Conservation (phyloP, 2,888 invertebrate genomes). For the Pachydiplax longipennis region DNA sequence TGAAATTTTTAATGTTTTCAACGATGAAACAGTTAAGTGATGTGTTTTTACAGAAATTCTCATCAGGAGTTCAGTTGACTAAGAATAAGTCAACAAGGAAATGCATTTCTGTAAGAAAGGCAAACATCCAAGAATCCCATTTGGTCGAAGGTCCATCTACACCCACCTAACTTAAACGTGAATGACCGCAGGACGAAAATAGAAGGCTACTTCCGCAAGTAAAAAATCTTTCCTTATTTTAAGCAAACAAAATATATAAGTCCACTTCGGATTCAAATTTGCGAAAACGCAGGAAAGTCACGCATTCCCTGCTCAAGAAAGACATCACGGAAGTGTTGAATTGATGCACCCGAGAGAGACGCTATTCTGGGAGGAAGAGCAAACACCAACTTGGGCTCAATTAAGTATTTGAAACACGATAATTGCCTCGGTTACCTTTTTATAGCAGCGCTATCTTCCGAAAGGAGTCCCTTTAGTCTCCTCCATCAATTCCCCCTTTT, state of each 20-base stretch:
- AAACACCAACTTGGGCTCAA: conserved; percentile 8
- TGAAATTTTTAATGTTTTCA: no score
- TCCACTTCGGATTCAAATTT: background rate
- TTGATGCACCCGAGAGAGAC: no score
- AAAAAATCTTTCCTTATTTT: background rate
- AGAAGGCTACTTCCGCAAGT: no score
- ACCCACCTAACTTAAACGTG: no score
- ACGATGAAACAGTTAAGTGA: no score
- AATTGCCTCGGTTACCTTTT: conserved; percentile 24
- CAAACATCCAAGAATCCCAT: no score
- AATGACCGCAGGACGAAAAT: no score
- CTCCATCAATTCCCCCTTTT: background rate
- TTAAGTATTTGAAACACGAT: conserved; percentile 38
- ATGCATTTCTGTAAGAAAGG: no score
- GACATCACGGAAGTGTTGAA: background rate
- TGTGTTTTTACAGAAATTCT: no score
- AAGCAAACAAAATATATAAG: background rate
- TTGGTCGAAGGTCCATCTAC: no score
- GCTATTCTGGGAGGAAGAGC: background rate
- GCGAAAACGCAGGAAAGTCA: background rate
- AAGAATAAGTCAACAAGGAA: no score
- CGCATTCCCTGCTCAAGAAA: background rate
- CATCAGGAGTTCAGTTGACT: no score
- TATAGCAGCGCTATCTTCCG: background rate
- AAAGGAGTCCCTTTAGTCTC: background rate